Conservation (phyloP, 2,113 vertebrate genomes). For the Formicarius rufipectus region DNA sequence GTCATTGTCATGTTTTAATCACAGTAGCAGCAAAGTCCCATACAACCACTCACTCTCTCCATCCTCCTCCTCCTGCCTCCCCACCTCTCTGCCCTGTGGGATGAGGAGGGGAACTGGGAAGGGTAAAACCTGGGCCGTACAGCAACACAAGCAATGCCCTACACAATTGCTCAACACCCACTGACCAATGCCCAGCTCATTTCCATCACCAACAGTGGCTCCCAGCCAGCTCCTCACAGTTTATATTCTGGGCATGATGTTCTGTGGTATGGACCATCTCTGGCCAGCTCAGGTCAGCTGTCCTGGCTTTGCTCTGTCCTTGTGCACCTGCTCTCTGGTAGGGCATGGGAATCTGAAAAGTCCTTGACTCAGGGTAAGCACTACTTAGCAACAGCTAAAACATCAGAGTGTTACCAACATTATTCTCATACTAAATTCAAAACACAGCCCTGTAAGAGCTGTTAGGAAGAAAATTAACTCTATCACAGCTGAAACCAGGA, state of each 20-base stretch:
- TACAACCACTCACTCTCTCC: neutral
- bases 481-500: neutral
- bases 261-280: neutral
- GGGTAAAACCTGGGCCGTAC: neutral
- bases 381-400: neutral
- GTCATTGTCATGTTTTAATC: neutral
- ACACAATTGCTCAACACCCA: neutral
- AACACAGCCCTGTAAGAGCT: neutral
- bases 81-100: too few relatives aligned
- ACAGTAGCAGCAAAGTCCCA: neutral
- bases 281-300: neutral
- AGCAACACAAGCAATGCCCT: neutral
- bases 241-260: accelerated
- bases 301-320: neutral
- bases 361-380: neutral
- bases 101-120: neutral
- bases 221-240: neutral
- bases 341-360: neutral
- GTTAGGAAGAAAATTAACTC: neutral
- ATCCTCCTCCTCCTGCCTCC: neutral
- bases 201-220: neutral
- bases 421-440: neutral
- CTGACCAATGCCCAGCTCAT: neutral
- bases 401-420: neutral
- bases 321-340: neutral